These are phyloP conservation scores for Rambutsinella grinnellia DNA, from an alignment of 2,888 invertebrate species.

Conservation along the genomic window DNA sequence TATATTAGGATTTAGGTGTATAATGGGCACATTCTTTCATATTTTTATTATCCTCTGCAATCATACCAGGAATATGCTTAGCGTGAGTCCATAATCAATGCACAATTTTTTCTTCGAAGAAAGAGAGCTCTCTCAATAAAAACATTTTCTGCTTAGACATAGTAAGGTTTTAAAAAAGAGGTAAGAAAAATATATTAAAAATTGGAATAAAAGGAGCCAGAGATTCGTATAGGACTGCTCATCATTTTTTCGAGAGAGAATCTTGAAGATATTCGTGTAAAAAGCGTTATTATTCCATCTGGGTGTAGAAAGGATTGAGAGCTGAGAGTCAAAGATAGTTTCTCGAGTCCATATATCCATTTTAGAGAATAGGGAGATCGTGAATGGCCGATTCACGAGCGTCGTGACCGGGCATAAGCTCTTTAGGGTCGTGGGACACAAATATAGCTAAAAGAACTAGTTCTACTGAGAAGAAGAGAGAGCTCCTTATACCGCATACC, in stretches of 20 bases:
- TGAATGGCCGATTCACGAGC: slow-evolving; percentile 64
- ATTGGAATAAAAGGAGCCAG: background rate
- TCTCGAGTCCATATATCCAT: slow-evolving; percentile 35
- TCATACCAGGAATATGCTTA: background rate
- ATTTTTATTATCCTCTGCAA: background rate
- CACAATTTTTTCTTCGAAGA: background rate
- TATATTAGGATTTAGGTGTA: background rate
- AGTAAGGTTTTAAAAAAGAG: too few relatives aligned
- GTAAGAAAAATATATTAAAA: too few relatives aligned
- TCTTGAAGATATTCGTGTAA: background rate
- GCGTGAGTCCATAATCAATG: background rate
- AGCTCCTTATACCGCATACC: slow-evolving; percentile 13
- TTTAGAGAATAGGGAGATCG: slow-evolving; percentile 51
- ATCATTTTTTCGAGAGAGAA: background rate
- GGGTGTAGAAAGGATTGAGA: background rate
- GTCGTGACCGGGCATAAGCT: slow-evolving; percentile 63
- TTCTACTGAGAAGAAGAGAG: too few relatives aligned
- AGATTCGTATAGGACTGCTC: too few relatives aligned
- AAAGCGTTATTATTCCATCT: background rate
- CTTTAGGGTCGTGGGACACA: slow-evolving; percentile 63
- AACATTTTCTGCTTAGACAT: background rate
- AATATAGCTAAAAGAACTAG: slow-evolving; percentile 60
- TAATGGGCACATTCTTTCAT: background rate
- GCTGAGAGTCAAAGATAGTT: slow-evolving; percentile 7
- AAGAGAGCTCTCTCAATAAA: background rate